Conservation (phyloP, 2,113 vertebrate species). For the Probosciger aterrimus region DNA sequence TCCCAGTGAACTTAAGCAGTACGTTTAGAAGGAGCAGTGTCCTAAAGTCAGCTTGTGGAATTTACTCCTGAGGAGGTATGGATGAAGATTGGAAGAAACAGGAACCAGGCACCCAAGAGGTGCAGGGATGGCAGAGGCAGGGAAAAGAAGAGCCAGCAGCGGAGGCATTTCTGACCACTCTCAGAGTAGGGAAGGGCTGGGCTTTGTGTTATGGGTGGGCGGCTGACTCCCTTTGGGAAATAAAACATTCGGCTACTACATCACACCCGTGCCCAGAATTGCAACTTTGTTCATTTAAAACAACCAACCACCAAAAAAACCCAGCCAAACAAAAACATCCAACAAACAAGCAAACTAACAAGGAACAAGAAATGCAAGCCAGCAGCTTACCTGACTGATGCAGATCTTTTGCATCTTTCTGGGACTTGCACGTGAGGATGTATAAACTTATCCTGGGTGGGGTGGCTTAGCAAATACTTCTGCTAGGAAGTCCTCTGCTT, state of each 20-base stretch:
- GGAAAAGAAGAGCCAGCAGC: not conserved
- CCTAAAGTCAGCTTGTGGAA: not conserved
- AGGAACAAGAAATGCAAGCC: not conserved
- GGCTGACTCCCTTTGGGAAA: not conserved
- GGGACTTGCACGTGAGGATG: not conserved
- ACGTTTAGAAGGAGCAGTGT: not conserved
- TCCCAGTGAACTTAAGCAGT: not conserved
- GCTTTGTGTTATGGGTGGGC: not conserved
- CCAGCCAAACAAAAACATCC: not conserved
- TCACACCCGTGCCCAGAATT: too few relatives aligned
- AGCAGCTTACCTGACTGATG: not conserved
- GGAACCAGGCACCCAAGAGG: not conserved
- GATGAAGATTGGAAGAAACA: not conserved
- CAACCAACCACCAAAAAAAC: not conserved
- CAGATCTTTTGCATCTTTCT: not conserved
- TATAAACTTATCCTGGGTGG: too few relatives aligned
- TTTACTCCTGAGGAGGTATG: not conserved
- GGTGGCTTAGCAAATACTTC: not conserved
- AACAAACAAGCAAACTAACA: not conserved
- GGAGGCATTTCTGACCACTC: rapidly evolving
- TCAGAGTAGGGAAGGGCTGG: not conserved
- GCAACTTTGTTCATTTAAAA: not conserved
- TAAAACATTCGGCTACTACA: not conserved
- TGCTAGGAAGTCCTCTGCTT: not conserved
- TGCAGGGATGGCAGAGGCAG: not conserved